Evolutionary conservation across 2,113 vertebrate species (phyloP).

Genomic region (Empidonax traillii): DNA sequence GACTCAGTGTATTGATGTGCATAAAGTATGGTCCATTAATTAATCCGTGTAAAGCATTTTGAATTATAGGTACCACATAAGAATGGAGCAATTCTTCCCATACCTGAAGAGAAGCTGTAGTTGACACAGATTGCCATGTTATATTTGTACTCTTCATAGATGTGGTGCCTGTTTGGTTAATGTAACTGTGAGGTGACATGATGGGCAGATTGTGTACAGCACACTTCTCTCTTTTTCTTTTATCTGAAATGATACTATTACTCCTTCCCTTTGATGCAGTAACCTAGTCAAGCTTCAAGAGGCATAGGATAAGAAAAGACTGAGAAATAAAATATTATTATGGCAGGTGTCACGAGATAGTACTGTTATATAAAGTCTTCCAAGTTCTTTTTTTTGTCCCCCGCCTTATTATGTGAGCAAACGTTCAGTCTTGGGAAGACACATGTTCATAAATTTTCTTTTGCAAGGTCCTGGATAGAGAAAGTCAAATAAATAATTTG

Average conservation of each 20-base stretch:
- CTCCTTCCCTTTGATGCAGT: slow-evolving; percentile 44
- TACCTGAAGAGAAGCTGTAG: not conserved
- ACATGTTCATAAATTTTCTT: slow-evolving; percentile 21
- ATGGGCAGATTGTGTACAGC: slow-evolving; percentile 38
- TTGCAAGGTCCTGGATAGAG: not conserved
- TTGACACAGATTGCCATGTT: not conserved
- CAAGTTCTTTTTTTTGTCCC: not conserved
- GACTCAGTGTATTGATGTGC: not conserved
- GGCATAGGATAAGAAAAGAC: slow-evolving; percentile 20
- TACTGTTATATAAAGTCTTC: slow-evolving; percentile 18
- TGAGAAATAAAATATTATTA: slow-evolving; percentile 58
- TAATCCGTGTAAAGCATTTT: not conserved
- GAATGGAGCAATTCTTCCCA: not conserved
- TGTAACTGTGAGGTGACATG: not conserved
- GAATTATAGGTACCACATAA: not conserved
- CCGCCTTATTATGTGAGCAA: not conserved
- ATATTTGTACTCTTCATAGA: not conserved
- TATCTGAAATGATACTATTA: slow-evolving; percentile 35
- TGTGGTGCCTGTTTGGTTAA: not conserved
- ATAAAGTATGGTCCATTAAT: not conserved
- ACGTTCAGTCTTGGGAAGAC: not conserved
- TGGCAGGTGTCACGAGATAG: slow-evolving; percentile 10
- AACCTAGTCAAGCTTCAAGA: slow-evolving; percentile 37
- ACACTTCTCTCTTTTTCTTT: slow-evolving; percentile 26
- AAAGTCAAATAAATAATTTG: not conserved